Evolutionary conservation across 2,888 invertebrate species (phyloP).

Genomic region (Erebia ligea): DNA sequence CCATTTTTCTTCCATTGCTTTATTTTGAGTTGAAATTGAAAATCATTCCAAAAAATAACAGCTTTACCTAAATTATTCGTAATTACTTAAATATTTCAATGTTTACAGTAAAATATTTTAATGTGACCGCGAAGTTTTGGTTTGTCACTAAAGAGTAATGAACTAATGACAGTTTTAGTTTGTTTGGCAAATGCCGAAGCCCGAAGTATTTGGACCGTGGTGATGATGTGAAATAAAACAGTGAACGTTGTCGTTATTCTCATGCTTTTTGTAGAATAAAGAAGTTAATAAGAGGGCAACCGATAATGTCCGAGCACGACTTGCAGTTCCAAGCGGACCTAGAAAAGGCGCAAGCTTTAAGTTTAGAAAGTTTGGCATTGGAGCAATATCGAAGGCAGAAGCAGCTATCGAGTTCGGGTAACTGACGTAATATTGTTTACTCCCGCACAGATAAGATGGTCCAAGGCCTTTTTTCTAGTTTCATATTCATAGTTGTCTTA

Average conservation of each 20-base stretch:
- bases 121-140: slow-evolving; percentile 51
- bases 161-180: slow-evolving; percentile 15
- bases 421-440: slow-evolving; percentile 73
- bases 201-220: slow-evolving; percentile 32
- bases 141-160: slow-evolving; percentile 47
- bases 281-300: slow-evolving; percentile 55
- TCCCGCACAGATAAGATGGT: slow-evolving; percentile 51
- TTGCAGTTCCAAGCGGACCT: slow-evolving; percentile 93
- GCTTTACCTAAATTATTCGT: slow-evolving; percentile 4
- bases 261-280: slow-evolving; percentile 58
- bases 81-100: slow-evolving; percentile 47
- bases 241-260: slow-evolving; percentile 50
- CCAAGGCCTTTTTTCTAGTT: slow-evolving; percentile 32
- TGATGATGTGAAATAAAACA: slow-evolving; percentile 37
- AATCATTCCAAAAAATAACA: not conserved
- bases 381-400: slow-evolving; percentile 91
- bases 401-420: slow-evolving; percentile 76
- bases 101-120: slow-evolving; percentile 54
- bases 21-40: too few species aligned
- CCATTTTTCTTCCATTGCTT: too few species aligned
- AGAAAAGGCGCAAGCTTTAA: slow-evolving; percentile 93
- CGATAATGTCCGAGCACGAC: slow-evolving; percentile 87
- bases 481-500: slow-evolving; percentile 2
- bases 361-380: slow-evolving; percentile 92
- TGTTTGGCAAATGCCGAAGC: slow-evolving; percentile 38